A percentile compares a stretch with the other conserved stretches of the same genome.
Evolutionary conservation across 1,140 invertebrate genomes (phyloP).

Genomic region (Drosophila serrata): DNA sequence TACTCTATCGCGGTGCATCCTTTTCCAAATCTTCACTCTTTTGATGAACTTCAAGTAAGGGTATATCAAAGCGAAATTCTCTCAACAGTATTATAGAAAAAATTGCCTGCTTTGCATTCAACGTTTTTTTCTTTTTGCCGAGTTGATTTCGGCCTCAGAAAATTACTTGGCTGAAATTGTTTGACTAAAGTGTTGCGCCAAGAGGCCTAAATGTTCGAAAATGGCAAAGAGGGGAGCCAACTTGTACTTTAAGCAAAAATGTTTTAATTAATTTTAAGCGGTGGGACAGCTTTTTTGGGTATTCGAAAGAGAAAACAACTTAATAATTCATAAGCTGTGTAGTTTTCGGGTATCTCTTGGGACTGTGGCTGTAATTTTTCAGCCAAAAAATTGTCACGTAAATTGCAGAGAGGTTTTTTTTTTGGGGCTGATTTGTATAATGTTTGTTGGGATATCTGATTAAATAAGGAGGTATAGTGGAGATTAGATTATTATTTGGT

Average conservation of each 20-base stretch:
- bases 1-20: constrained; percentile 28
- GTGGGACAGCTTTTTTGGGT: neutral
- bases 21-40: neutral
- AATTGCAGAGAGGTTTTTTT: neutral
- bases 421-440: neutral
- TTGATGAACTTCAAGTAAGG: constrained; percentile 10
- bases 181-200: constrained; percentile 67
- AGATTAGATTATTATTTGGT: neutral
- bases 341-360: constrained; percentile 9
- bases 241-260: constrained; percentile 77
- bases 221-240: constrained; percentile 35
- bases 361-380: constrained; percentile 6
- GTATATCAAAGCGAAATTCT: constrained; percentile 22
- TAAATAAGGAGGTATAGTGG: neutral
- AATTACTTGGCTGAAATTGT: constrained; percentile 75
- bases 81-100: constrained; percentile 42
- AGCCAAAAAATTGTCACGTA: constrained; percentile 16
- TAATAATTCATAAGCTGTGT: constrained; percentile 72
- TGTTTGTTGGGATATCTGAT: neutral
- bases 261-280: constrained; percentile 76
- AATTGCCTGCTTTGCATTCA: constrained; percentile 77
- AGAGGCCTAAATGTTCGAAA: constrained; percentile 26
- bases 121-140: constrained; percentile 52
- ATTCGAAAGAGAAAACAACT: constrained; percentile 60
- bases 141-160: constrained; percentile 67